Evolutionary conservation across 2,113 vertebrate species (phyloP).

Genomic region (Tricholaema leucomelas): DNA sequence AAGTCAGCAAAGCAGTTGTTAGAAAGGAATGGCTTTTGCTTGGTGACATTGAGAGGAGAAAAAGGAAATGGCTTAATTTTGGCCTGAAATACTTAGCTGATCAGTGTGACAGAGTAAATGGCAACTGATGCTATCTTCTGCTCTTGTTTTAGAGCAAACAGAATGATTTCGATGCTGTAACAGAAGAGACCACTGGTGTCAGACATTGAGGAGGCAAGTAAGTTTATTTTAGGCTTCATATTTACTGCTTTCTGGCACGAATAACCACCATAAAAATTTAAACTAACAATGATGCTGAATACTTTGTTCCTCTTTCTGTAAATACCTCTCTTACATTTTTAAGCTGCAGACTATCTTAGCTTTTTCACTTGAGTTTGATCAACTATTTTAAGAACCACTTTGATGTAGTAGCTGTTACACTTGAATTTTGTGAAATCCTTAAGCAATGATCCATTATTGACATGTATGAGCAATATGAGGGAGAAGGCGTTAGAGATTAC

Average conservation of each 20-base stretch:
- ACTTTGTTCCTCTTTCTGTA: not conserved
- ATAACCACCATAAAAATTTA: not conserved
- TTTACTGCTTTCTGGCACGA: not conserved
- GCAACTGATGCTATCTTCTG: not conserved
- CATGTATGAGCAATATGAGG: not conserved
- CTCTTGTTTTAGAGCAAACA: not conserved
- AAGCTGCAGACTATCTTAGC: not conserved
- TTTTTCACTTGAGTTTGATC: not conserved
- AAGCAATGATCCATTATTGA: not conserved
- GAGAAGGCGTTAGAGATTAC: rapidly evolving
- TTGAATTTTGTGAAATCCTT: not conserved
- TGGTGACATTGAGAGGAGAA: slow-evolving; percentile 8
- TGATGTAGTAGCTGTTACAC: not conserved
- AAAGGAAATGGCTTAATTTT: not conserved
- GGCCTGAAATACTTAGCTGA: not conserved
- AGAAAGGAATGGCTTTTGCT: not conserved
- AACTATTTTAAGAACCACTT: not conserved
- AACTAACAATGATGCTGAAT: not conserved
- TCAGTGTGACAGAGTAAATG: not conserved
- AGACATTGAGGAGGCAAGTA: not conserved
- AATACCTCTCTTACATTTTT: not conserved
- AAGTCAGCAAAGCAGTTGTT: not conserved
- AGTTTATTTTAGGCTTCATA: not conserved
- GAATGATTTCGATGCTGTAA: not conserved
- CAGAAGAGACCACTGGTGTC: not conserved